Evolutionary conservation across 2,888 invertebrate species (phyloP).

Genomic region (Dryomyza anilis): DNA sequence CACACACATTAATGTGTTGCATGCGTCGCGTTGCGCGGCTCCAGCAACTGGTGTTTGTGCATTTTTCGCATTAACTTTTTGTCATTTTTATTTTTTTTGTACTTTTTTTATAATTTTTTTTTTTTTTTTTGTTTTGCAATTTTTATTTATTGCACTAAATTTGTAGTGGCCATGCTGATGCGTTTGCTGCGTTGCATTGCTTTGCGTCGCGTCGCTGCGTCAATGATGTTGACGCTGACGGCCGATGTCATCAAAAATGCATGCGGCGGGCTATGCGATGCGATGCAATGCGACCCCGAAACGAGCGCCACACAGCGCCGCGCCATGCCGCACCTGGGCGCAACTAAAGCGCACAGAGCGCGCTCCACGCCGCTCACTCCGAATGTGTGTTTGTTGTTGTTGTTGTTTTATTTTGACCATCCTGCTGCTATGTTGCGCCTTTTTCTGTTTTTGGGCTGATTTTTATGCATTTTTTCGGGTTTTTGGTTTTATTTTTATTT

Average conservation of each 20-base stretch:
- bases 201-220: conserved; percentile 17
- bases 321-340: not conserved
- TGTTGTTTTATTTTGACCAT: conserved; percentile 17
- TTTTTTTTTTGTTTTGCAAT: conserved; percentile 32
- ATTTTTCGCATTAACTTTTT: conserved; percentile 42
- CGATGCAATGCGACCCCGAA: not conserved
- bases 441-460: conserved; percentile 38
- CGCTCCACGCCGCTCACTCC: not conserved
- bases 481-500: no score
- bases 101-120: conserved; percentile 32
- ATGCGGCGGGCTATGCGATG: conserved; percentile 2
- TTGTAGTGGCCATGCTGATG: conserved; percentile 32
- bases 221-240: conserved; percentile 20
- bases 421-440: conserved; percentile 25
- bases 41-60: conserved; percentile 53
- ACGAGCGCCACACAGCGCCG: not conserved
- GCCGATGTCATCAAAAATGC: conserved; percentile 15
- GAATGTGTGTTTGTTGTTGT: conserved; percentile 2
- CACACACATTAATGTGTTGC: conserved; percentile 30
- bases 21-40: conserved; percentile 1
- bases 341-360: no score
- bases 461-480: conserved; percentile 23
- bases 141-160: conserved; percentile 38
- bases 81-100: conserved; percentile 40
- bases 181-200: conserved; percentile 26